Percentiles rank a stretch among this genome's conserved stretches.
Evolutionary conservation across 2,888 invertebrate genomes (phyloP).

Genomic region (Serripes groenlandicus): DNA sequence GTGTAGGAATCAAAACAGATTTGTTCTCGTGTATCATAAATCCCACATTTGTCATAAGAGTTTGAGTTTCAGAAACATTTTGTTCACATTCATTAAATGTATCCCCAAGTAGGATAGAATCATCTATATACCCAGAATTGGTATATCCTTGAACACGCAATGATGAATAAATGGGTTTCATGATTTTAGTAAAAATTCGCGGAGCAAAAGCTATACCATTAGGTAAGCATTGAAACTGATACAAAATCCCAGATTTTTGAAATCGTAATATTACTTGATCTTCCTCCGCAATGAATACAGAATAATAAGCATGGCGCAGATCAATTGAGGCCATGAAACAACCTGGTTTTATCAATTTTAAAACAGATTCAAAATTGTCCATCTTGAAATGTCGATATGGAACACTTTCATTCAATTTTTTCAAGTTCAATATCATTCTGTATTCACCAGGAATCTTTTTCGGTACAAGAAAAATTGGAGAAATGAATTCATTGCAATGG

Average conservation of each 20-base stretch:
- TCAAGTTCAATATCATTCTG: conserved; percentile 61
- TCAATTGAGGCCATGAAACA: conserved; percentile 64
- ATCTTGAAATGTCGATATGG: conserved; percentile 68
- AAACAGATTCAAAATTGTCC: conserved; percentile 52
- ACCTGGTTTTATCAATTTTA: conserved; percentile 41
- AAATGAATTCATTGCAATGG: conserved; percentile 37
- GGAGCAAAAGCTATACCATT: conserved; percentile 64
- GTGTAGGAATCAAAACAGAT: no score
- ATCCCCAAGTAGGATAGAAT: conserved; percentile 46
- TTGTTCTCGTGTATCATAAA: conserved; percentile 37
- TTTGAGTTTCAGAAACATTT: conserved; percentile 51
- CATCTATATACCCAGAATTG: conserved; percentile 68
- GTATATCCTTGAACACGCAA: conserved; percentile 43
- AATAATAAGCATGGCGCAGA: conserved; percentile 63
- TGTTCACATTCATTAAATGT: conserved; percentile 44
- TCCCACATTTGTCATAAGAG: conserved; percentile 38
- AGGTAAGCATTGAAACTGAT: conserved; percentile 49
- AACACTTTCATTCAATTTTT: conserved; percentile 47
- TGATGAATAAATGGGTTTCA: conserved; percentile 59
- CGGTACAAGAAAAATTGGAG: conserved; percentile 52
- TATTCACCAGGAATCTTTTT: conserved; percentile 48
- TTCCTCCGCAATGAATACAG: conserved; percentile 49
- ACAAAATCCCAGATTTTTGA: conserved; percentile 37
- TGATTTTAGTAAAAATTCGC: conserved; percentile 54
- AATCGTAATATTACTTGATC: conserved; percentile 50